Evolutionary conservation across 2,113 vertebrate species (phyloP), one percentile per base, ranked within the genome.

Genomic region (Garra rufa): DNA sequence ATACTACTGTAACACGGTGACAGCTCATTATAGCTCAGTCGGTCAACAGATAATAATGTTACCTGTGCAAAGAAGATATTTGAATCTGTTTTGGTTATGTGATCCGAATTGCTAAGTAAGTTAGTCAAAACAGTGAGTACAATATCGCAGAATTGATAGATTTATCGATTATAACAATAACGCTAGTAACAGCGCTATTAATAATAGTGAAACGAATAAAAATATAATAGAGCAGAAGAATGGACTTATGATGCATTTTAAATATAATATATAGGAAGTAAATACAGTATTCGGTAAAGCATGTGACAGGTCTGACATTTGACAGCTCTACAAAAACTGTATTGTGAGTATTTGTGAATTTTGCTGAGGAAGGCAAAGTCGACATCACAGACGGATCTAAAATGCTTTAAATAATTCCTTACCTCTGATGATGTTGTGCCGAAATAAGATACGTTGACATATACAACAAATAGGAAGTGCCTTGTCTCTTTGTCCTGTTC

Each of bases 401-500:
- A 70, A 70, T 8, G 6, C 8, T 41, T 17, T 24, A 52, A 41
- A 82, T 81, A 55, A 82, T 9, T 13, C 8, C 61, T 82, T 70
- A 82, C 79, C 79, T 82, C 21, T 70, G 44, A 24, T 70, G 65
- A 82, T 52, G 13, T 24, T 24, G 30, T 24, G 52, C 13, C 28
- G 19, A 55, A 41, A 70, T 21, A 82, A 69, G 30, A 50, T 24
- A 55, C 44, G 46, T 70, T 9, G 65, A 70, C 44, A 82, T 41
- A 41, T 52, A 82, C 65, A 52, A 55, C 46, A 70, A 26, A 50
- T 55, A 82, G 79, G 63, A 82, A 82, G 44, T 26, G 43, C 5
- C 61, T 46, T 44, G 8, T 41, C n/a, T 19, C 61, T 83, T 50
- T 69, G 19, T 80, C 30, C 82, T 28, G 28, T 93, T 94, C 90